Base-by-base conservation (phyloP, 2,888 invertebrate genomes). In the Thumatha senex region DNA sequence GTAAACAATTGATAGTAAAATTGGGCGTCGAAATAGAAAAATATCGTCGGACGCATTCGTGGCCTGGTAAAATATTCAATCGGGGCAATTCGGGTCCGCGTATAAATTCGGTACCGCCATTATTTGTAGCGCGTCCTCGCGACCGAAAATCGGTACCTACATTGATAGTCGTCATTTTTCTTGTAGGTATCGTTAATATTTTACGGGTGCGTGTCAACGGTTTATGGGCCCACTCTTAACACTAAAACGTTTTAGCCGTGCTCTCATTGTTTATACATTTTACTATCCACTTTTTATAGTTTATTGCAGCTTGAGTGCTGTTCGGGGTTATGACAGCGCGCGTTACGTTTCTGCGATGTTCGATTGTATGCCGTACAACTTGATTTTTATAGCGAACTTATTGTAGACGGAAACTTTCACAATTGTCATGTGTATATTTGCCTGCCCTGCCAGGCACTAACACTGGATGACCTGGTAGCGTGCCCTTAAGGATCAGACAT, bases 11-110 rank as follows among this genome's bases (percentile, higher is more conserved):
- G 89, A 89, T 90, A 85, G 89, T 89, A 84, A 86, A 87, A 89
- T 89, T 84, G 86, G 87, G 82, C 80, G 80, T 79, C 76, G 86
- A 85, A 89, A 90, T 89, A 86, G 89, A 90, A 90, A 90, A 89
- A 89, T 89, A 89, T 88, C 87, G 89, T 76, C 80, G 78, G 83
- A 82, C 84, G 82, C 85, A 84, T 83, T 86, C 88, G 90, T 89
- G 89, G 84, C 83, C 84, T 86, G 86, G 87, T 90, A 88, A 91
- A 91, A 90, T 91, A 91, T 91, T 90, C 89, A 91, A 90, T 88
- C 89, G 89, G 86, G 86, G 80, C 88, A 86, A 89, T 90, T 86
- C 87, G 85, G 87, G 86, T 81, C 84, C 87, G 83, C 84, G 89
- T 86, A 89, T 89, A 90, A 89, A 89, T 89, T 89, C 80, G 78